These are phyloP conservation scores for Prenolepis imparis DNA, from an alignment of 2,888 invertebrate species.

Conservation along the genomic window DNA sequence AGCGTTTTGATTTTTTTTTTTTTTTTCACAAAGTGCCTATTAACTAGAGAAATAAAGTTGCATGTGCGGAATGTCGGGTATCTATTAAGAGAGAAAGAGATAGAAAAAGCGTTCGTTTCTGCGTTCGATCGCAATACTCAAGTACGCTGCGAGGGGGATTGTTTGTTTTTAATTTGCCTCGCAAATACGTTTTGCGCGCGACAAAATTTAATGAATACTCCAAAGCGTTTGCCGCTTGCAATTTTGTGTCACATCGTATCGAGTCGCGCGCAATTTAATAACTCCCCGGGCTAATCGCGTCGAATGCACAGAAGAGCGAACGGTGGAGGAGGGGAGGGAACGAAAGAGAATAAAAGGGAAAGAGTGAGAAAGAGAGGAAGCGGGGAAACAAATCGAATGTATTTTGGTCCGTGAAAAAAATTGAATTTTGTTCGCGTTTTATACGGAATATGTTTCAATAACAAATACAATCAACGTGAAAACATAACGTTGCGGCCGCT, in stretches of 20 bases:
- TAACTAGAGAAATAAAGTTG: slow-evolving; percentile 9
- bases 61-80: background rate
- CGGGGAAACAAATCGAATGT: slow-evolving; percentile 45
- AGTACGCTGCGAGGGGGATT: slow-evolving; percentile 50
- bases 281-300: slow-evolving; percentile 55
- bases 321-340: background rate
- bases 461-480: slow-evolving; percentile 51
- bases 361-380: slow-evolving; percentile 17
- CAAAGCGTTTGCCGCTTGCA: slow-evolving; percentile 49
- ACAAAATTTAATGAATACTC: slow-evolving; percentile 45
- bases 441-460: slow-evolving; percentile 51
- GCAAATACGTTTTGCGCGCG: slow-evolving; percentile 47
- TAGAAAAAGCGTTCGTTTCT: slow-evolving; percentile 16
- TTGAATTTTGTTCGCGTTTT: slow-evolving; percentile 51
- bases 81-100: slow-evolving; percentile 28
- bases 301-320: background rate
- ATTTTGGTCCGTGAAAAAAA: slow-evolving; percentile 52
- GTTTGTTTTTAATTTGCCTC: slow-evolving; percentile 73
- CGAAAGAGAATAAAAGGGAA: background rate
- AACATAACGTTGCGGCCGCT: slow-evolving; percentile 46
- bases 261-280: slow-evolving; percentile 56
- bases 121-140: slow-evolving; percentile 58
- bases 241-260: slow-evolving; percentile 58
- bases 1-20: slow-evolving; percentile 9
- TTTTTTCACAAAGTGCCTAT: slow-evolving; percentile 3